phyloP scores from a whole-genome alignment of 2,797 vertebrate genomes.

The Ctenosaura bakeri region DNA sequence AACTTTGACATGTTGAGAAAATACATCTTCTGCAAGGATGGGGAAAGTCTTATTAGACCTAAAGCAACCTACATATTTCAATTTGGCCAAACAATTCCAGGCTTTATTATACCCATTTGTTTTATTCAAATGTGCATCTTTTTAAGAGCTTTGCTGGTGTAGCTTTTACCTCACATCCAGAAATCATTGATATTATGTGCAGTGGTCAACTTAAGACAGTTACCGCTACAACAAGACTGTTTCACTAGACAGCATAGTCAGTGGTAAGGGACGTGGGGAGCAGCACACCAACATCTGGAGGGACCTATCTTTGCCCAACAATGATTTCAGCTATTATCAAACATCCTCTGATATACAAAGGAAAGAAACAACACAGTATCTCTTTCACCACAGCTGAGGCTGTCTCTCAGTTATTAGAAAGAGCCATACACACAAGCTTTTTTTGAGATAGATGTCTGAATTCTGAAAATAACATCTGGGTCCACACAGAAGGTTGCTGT shows the following conservation, averaged over 20 bases:
- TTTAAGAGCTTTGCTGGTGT: not conserved
- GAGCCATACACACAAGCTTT: not conserved
- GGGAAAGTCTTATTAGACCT: not conserved
- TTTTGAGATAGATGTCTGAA: not conserved
- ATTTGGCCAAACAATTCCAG: not conserved
- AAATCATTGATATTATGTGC: not conserved
- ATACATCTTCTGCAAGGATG: constrained; percentile 25
- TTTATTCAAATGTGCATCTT: not conserved
- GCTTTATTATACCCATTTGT: not conserved
- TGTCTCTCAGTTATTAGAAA: not conserved
- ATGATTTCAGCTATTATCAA: not conserved
- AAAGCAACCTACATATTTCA: constrained; percentile 4
- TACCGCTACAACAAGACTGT: not conserved
- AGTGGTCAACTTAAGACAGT: not conserved
- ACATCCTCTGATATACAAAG: not conserved
- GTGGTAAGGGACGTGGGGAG: not conserved
- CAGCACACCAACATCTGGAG: too few species aligned
- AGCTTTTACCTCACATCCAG: not conserved
- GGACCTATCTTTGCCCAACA: not conserved
- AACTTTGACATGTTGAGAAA: constrained; percentile 23
- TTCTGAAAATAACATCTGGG: not conserved
- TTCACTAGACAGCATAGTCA: not conserved
- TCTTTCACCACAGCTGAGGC: not conserved
- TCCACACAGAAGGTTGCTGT: not conserved
- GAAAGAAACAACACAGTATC: not conserved